These are phyloP conservation scores for Columbina picui DNA, from an alignment of 2,113 vertebrate genomes.

Conservation along the genomic window DNA sequence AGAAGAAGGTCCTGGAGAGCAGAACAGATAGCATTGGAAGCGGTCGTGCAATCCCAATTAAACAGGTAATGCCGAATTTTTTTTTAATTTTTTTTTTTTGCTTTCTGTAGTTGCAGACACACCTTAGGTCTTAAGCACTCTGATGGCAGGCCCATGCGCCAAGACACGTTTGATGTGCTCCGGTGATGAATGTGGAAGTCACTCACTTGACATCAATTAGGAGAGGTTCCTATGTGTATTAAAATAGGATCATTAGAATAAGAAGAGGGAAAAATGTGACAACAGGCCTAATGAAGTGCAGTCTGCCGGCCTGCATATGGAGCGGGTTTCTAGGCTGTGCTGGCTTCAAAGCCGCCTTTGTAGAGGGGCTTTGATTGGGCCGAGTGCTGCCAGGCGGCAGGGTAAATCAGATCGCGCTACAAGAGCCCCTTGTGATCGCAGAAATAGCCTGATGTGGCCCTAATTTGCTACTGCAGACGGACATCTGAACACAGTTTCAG, in stretches of 20 bases:
- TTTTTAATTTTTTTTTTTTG: not conserved
- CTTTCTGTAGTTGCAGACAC: conserved; percentile 61
- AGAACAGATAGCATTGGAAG: conserved; percentile 98
- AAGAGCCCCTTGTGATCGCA: conserved; percentile 84
- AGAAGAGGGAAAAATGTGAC: conserved; percentile 83
- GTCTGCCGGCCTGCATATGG: conserved; percentile 83
- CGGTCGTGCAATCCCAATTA: conserved; percentile 98
- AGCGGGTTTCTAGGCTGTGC: conserved; percentile 72
- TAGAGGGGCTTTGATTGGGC: conserved; percentile 84
- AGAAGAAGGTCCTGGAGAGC: conserved; percentile 95
- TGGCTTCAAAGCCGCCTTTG: conserved; percentile 85
- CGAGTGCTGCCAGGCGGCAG: conserved; percentile 71
- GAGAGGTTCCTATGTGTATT: conserved; percentile 88
- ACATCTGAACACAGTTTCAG: conserved; percentile 82
- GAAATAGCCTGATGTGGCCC: conserved; percentile 80
- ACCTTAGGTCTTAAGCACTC: conserved; percentile 53
- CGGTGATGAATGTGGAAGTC: conserved; percentile 90
- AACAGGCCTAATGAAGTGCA: conserved; percentile 88
- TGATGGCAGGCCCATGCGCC: not conserved
- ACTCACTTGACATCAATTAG: conserved; percentile 99
- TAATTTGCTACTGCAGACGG: conserved; percentile 81
- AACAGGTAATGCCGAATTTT: conserved; percentile 85
- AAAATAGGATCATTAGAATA: conserved; percentile 95
- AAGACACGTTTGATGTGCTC: conserved; percentile 79
- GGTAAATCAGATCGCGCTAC: conserved; percentile 71